A percentile compares a stretch with the other conserved stretches of the same genome.
phyloP scores from a whole-genome alignment of 92 coral and sea anemone species.

The Epizoanthus scotinus region DNA sequence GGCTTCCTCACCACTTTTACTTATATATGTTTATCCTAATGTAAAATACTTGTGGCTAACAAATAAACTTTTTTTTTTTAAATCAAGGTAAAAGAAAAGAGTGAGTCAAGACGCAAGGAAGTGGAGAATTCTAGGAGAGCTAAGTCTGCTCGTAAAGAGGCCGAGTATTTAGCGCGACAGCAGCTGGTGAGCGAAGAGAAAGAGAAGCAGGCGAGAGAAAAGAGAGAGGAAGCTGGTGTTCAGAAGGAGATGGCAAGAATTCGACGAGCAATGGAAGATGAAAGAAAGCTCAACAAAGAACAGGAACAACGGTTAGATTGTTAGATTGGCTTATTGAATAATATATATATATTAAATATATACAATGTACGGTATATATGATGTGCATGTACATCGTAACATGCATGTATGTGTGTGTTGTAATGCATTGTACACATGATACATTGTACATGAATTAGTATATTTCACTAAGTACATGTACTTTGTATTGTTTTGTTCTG shows the following conservation, averaged over 20 bases:
- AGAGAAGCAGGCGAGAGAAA: conserved; percentile 65
- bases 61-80: background rate
- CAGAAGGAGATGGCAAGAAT: conserved; percentile 91
- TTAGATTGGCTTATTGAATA: too few species aligned
- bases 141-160: conserved; percentile 77
- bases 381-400: too few species aligned
- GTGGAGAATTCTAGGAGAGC: conserved; percentile 75
- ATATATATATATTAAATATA: too few species aligned
- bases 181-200: conserved; percentile 88
- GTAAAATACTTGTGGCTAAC: too few species aligned
- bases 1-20: too few species aligned
- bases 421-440: too few species aligned
- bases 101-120: conserved; percentile 71
- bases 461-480: too few species aligned
- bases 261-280: conserved; percentile 87
- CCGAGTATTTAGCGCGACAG: conserved; percentile 87
- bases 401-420: too few species aligned
- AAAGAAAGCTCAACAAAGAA: conserved; percentile 63
- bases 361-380: too few species aligned
- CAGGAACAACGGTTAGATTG: conserved; percentile 66
- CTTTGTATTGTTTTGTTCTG: too few species aligned
- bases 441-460: too few species aligned
- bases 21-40: too few species aligned
- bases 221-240: conserved; percentile 81
- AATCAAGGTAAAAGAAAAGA: conserved; percentile 87